phyloP scores from a whole-genome alignment of 2,797 vertebrate genomes.

The Pseudomugil tenellus region DNA sequence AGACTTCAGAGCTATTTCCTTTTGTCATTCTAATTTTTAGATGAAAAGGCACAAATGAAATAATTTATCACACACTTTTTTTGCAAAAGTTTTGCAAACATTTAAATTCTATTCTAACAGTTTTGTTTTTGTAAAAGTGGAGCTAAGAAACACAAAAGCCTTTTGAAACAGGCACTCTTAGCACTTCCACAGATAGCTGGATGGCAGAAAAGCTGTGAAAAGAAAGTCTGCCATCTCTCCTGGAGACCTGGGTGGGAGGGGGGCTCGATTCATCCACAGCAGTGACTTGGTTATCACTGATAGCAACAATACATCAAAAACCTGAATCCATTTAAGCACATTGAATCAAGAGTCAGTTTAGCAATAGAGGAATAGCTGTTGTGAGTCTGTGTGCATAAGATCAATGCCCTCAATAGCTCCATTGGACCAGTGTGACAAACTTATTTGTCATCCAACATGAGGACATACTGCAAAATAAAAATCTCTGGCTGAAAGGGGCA shows the following conservation, averaged over 20 bases:
- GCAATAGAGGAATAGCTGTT: slow-evolving; percentile 25
- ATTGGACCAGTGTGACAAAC: slow-evolving; percentile 5
- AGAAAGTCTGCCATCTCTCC: slow-evolving; percentile 56
- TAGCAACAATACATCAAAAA: slow-evolving; percentile 81
- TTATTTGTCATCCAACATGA: neutral
- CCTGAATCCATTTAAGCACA: slow-evolving; percentile 69
- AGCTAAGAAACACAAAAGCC: slow-evolving; percentile 53
- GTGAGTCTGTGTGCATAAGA: slow-evolving; percentile 13
- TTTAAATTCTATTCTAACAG: too few species aligned
- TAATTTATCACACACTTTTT: slow-evolving; percentile 51
- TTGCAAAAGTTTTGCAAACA: too few species aligned
- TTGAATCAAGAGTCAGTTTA: slow-evolving; percentile 43
- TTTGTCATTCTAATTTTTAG: slow-evolving; percentile 53
- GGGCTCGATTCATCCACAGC: slow-evolving; percentile 69
- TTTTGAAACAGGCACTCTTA: slow-evolving; percentile 50
- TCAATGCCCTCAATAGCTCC: slow-evolving; percentile 16
- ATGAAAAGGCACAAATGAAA: slow-evolving; percentile 34
- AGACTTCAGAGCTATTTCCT: slow-evolving; percentile 52
- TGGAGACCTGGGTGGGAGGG: slow-evolving; percentile 59
- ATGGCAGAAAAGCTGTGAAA: slow-evolving; percentile 49
- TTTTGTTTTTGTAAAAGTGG: slow-evolving; percentile 50
- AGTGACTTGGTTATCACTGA: slow-evolving; percentile 76
- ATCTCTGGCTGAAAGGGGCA: neutral
- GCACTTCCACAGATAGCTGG: slow-evolving; percentile 59
- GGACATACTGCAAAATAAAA: slow-evolving; percentile 21